These are phyloP conservation scores for Archivesica marissinica DNA, from an alignment of 1,140 invertebrate genomes.

Conservation along the genomic window DNA sequence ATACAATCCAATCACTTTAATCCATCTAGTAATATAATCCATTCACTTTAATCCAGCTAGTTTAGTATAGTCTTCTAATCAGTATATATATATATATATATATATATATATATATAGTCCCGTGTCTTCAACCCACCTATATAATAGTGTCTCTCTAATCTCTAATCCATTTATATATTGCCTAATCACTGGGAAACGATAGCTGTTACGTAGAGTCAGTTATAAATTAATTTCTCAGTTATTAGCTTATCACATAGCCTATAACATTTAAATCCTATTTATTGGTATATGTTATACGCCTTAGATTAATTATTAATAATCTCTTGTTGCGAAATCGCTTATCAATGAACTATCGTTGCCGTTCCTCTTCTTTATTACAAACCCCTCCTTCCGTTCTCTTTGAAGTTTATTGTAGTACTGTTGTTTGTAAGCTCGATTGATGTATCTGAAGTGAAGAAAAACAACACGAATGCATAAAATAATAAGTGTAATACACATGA, in stretches of 20 bases:
- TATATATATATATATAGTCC: too few relatives aligned
- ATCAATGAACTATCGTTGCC: background rate
- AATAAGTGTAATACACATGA: background rate
- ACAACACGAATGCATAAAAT: background rate
- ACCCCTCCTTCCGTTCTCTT: background rate
- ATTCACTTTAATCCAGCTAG: too few relatives aligned
- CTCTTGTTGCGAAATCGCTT: background rate
- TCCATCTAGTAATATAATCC: too few relatives aligned
- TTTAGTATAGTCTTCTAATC: too few relatives aligned
- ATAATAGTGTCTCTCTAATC: too few relatives aligned
- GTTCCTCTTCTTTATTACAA: background rate
- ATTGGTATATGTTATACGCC: background rate
- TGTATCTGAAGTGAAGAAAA: slow-evolving; percentile 4
- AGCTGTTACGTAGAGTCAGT: background rate
- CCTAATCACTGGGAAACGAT: background rate
- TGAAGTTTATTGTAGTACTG: slow-evolving; percentile 3
- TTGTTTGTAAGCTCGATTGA: background rate
- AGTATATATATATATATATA: too few relatives aligned
- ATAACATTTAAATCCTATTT: background rate
- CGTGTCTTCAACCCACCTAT: too few relatives aligned
- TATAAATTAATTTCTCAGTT: background rate
- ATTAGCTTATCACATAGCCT: background rate
- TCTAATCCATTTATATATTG: too few relatives aligned
- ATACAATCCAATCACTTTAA: too few relatives aligned
- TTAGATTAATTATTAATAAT: slow-evolving; percentile 4